Conservation (phyloP, 2,113 vertebrate genomes). For the Paracanthobrama guichenoti region DNA sequence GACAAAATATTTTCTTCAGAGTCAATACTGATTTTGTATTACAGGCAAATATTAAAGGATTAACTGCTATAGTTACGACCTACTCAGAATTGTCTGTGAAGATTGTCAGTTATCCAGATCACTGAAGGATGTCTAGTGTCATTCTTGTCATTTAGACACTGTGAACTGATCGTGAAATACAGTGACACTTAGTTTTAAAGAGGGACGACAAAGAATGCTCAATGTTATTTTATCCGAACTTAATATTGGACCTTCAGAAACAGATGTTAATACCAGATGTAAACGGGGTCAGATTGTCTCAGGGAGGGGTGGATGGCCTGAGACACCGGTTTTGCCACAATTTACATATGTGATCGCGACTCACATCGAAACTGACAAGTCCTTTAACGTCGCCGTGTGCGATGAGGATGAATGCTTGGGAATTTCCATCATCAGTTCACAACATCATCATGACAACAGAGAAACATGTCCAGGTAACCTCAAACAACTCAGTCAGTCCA, state of each 20-base stretch:
- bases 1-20: neutral
- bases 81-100: slow-evolving; percentile 5
- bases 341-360: neutral
- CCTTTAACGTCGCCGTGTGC: neutral
- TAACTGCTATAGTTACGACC: neutral
- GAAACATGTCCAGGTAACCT: neutral
- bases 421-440: neutral
- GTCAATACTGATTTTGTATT: slow-evolving; percentile 26
- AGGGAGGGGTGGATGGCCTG: neutral
- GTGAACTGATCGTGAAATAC: slow-evolving; percentile 13
- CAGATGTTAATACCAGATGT: neutral
- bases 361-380: neutral
- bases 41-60: neutral
- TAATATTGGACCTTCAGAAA: neutral
- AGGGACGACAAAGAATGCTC: neutral
- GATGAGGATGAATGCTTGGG: neutral
- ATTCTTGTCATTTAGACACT: neutral
- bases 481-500: slow-evolving; percentile 5
- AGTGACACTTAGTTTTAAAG: neutral
- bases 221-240: neutral
- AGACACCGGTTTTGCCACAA: neutral
- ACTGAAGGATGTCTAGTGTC: neutral
- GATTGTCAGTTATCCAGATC: slow-evolving; percentile 7
- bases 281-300: neutral
- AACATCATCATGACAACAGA: neutral